Evolutionary conservation across 2,888 invertebrate genomes (phyloP), one percentile per base, ranked within the genome.

Genomic region (Drosophila stalkeri): DNA sequence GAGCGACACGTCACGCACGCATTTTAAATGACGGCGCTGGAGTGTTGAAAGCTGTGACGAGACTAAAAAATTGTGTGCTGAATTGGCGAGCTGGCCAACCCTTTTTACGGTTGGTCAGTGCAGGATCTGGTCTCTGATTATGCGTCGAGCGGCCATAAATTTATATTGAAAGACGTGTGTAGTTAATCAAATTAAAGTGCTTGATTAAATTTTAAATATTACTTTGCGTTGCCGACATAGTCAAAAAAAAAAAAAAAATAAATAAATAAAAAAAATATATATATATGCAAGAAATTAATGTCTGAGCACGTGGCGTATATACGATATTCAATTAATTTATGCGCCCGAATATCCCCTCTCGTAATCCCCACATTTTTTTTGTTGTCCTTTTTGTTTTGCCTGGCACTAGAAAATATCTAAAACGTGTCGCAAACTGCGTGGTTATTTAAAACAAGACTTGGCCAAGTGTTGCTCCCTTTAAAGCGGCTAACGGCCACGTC

Each of bases 171-270:
- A 81, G 90, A 87, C 87, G 87, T 87, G 87, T 73, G 86, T 63
- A 89, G 90, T 87, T 87, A 87, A 90, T 90, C 88, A 87, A 87
- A 89, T 87, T 90, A 89, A 89, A 87, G 88, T 80, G 80, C 76
- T 87, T 89, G 90, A 87, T 86, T 90, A 89, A 89, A 87, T 86
- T 86, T 89, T 75, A 84, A 86, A 89, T 64, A 79, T 68, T 72
- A 69, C 47, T 41, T 20, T 33, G 35, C 39, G 37, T 35, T 27
- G 54, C 49, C 52, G 14, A 56, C 27, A 33, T 18, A 18, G 41
- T 37, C 62, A 52, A 43, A 52, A 62, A 61, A 71, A 11, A 33
- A 33, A 33, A 8, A 33, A 1, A 33, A 4, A 33, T 27, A 27
- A 6, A 27, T 5, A 8, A 8, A 33, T 2, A 37, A 16, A 37